Conservation (phyloP, 2,797 vertebrate species). For the Taeniopygia guttata region DNA sequence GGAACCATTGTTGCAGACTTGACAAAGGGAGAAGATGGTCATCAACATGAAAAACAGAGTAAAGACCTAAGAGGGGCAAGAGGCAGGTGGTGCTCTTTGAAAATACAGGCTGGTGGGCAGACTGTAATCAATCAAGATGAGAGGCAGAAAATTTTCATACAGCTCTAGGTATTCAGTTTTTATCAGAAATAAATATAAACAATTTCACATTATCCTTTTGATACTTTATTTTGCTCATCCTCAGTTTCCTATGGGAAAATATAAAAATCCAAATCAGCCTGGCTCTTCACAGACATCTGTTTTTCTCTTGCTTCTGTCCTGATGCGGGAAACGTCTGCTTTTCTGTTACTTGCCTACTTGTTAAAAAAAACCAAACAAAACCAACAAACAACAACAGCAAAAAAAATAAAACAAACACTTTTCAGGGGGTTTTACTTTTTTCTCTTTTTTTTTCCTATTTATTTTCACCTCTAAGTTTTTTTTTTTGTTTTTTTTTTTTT, state of each 20-base stretch:
- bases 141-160: neutral
- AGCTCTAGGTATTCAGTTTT: neutral
- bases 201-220: neutral
- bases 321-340: neutral
- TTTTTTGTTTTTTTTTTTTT: neutral
- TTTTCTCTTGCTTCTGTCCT: neutral
- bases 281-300: neutral
- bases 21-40: neutral
- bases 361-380: too few species aligned
- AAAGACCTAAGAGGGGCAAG: neutral
- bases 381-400: too few species aligned
- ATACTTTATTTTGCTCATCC: neutral
- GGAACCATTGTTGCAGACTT: neutral
- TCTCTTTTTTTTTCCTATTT: neutral
- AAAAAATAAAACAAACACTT: neutral
- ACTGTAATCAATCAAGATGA: neutral
- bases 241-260: neutral
- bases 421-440: neutral
- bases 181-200: neutral
- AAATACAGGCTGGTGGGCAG: neutral
- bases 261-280: rapidly evolving
- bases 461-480: neutral
- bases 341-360: neutral
- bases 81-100: neutral
- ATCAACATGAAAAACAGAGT: neutral